Evolutionary conservation across 2,888 invertebrate genomes (phyloP).

Genomic region (Mesorhabditis belari): DNA sequence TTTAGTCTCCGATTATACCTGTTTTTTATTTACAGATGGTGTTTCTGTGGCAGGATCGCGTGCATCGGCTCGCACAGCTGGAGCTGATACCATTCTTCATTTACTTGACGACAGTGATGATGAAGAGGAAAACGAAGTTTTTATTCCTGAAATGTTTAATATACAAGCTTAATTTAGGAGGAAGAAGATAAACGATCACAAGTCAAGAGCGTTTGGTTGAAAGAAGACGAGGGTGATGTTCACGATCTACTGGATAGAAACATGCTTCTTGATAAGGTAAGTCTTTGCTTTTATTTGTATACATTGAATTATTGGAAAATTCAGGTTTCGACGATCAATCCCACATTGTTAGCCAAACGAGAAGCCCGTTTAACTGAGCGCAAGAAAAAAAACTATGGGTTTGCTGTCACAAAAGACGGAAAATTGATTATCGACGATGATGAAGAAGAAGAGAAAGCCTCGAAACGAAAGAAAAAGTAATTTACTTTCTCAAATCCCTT

Average conservation of each 20-base stretch:
- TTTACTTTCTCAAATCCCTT: neutral
- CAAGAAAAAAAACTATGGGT: constrained; percentile 29
- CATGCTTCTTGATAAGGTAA: constrained; percentile 29
- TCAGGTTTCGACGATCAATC: constrained; percentile 30
- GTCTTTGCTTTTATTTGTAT: neutral
- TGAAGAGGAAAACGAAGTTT: constrained; percentile 26
- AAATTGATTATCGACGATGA: constrained; percentile 33
- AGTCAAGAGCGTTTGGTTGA: constrained; percentile 35
- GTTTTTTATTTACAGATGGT: neutral
- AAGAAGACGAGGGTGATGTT: constrained; percentile 33
- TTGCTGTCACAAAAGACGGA: constrained; percentile 37
- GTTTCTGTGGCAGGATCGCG: constrained; percentile 22
- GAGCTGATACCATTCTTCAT: constrained; percentile 46
- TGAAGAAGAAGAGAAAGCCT: constrained; percentile 1
- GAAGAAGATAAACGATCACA: neutral
- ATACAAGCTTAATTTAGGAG: constrained; percentile 14
- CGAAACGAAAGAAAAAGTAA: neutral
- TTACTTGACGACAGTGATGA: constrained; percentile 42
- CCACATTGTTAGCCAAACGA: constrained; percentile 18
- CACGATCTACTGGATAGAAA: constrained; percentile 39
- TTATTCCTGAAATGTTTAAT: constrained; percentile 2
- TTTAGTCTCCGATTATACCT: neutral
- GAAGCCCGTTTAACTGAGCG: constrained; percentile 17
- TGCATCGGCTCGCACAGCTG: constrained; percentile 32
- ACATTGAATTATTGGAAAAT: neutral